Base-by-base conservation (phyloP, 2,113 vertebrate species). In the Dicaeum eximium region DNA sequence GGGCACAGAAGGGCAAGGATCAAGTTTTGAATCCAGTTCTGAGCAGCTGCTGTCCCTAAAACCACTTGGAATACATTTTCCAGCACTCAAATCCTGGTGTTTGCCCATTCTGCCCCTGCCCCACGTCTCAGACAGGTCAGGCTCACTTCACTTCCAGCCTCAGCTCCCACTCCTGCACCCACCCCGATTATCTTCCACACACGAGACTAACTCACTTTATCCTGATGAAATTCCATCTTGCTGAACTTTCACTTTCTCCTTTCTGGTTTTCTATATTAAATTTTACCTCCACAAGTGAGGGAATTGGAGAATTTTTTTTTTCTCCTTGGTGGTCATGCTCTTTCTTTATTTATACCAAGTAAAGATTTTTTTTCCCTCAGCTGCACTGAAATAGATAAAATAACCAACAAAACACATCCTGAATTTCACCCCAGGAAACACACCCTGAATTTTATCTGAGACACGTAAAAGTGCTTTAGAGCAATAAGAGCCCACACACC, bases 51-150 rank as follows among this genome's bases (percentile, higher is more conserved):
- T 33, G 3, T 22, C 25, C 53, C 25, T 13, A 15, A 5, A 8
- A 72, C 3, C 7, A 5, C 25, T n/a, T 3, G 0, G 28, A 78
- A 23, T 2, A 11, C 0, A 0, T 62, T 66, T 47, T 1, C 17
- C 58, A 64, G 16, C 16, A 6, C 12, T 15, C 28, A 3, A 6
- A 9, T 4, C 15, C 16, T 22, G 3, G 2, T 4, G 11, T 20
- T 56, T 42, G 1, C 13, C 22, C 37, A 1, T 31, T 35, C 3
- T 25, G 19, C 15, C 4, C 11, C 50, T 13, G 16, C 13, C 12
- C 19, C 8, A 10, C 3, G 1, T 38, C 69, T 24, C 25, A 35
- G 27, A 1, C 47, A 22, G 47, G 3, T 57, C 23, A 67, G 64
- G 8, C 31, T 37, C 31, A 15, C 6, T 30, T 27, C 47, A 20